phyloP scores from a whole-genome alignment of 2,113 vertebrate genomes.

The Podocnemis expansa region DNA sequence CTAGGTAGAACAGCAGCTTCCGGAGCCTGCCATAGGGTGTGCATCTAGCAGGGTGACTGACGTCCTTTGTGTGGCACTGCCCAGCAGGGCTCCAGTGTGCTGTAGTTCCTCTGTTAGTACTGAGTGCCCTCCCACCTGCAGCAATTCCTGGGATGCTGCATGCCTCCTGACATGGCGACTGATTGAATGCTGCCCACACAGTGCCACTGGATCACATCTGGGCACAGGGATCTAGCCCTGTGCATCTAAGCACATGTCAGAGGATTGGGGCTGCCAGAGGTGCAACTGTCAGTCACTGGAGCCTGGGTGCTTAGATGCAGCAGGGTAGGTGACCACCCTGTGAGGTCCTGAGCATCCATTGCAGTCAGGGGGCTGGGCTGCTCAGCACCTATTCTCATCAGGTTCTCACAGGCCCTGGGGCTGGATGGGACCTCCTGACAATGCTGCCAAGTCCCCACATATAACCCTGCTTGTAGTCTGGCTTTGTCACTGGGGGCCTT shows the following conservation, averaged over 20 bases:
- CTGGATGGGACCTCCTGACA: background rate
- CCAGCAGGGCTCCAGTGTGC: background rate
- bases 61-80: background rate
- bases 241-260: background rate
- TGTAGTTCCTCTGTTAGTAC: background rate
- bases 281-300: accelerated
- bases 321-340: background rate
- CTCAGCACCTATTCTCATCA: background rate
- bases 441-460: background rate
- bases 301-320: accelerated
- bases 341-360: accelerated
- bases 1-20: background rate
- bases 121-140: background rate
- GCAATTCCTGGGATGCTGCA: no score
- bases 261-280: background rate
- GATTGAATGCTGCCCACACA: background rate
- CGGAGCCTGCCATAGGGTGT: background rate
- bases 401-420: background rate
- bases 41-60: background rate
- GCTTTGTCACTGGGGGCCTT: background rate
- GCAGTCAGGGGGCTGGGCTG: background rate
- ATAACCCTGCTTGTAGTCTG: background rate
- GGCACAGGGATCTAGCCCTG: background rate
- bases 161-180: background rate
- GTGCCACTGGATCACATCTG: background rate